A percentile compares a stretch with the other conserved stretches of the same genome.
These are phyloP conservation scores for Timema cristinae DNA, from an alignment of 2,888 invertebrate genomes.

Conservation along the genomic window DNA sequence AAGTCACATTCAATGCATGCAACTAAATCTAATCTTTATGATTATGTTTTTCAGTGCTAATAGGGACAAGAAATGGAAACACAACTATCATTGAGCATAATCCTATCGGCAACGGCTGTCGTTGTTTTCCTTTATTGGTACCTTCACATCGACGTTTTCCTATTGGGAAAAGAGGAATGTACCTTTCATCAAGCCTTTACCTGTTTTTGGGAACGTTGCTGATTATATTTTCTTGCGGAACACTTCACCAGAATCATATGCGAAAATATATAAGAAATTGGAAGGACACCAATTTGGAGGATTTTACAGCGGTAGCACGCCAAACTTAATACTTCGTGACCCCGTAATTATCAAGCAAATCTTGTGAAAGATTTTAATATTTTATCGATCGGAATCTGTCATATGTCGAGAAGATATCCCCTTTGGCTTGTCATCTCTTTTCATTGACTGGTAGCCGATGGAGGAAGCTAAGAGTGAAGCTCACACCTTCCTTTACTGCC, in stretches of 20 bases:
- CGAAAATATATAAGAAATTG: conserved; percentile 42
- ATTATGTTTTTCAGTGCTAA: no score
- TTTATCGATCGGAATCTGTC: conserved; percentile 25
- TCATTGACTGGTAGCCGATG: conserved; percentile 24
- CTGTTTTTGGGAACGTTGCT: conserved; percentile 26
- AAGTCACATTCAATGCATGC: no score
- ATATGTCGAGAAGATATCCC: conserved; percentile 20
- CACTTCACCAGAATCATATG: conserved; percentile 1
- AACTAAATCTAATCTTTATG: no score
- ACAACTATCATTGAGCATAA: no score
- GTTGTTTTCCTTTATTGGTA: not conserved
- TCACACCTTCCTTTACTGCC: conserved; percentile 31
- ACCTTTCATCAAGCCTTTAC: conserved; percentile 22
- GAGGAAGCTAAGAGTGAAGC: conserved; percentile 25
- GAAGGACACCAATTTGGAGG: conserved; percentile 28
- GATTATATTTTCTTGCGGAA: conserved; percentile 19
- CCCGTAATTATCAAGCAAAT: conserved; percentile 26
- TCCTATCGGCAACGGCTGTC: not conserved
- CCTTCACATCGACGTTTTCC: not conserved
- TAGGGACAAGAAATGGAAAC: no score
- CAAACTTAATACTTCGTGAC: conserved; percentile 23
- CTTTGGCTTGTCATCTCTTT: conserved; percentile 26
- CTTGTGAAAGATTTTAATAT: conserved; percentile 25
- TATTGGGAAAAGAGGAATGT: conserved; percentile 29
- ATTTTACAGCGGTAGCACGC: conserved; percentile 17